Percentiles rank a stretch among this genome's conserved stretches.
These are phyloP conservation scores for Xiphophorus couchianus DNA, from an alignment of 2,113 vertebrate species.

Conservation along the genomic window DNA sequence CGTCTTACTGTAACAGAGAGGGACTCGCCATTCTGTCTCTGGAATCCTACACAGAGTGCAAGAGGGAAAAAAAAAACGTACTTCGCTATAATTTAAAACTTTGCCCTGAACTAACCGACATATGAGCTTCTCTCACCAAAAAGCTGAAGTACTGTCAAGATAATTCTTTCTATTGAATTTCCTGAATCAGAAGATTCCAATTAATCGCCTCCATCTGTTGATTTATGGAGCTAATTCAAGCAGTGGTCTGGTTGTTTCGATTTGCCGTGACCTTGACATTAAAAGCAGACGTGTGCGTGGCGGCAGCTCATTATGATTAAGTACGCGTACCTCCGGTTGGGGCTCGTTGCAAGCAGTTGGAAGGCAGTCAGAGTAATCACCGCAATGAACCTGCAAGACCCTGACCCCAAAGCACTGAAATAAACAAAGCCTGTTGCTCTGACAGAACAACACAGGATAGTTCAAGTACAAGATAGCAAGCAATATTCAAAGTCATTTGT, in stretches of 20 bases:
- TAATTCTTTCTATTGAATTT: too few species aligned
- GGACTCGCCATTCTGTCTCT: neutral
- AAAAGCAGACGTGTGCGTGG: slow-evolving; percentile 15
- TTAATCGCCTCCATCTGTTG: neutral
- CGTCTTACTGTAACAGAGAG: neutral
- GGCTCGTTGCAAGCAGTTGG: too few species aligned
- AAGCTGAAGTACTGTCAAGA: neutral
- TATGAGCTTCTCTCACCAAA: slow-evolving; percentile 1
- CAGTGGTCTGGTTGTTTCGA: slow-evolving; percentile 13
- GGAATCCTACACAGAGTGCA: neutral
- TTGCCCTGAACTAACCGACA: neutral
- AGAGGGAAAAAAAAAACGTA: neutral
- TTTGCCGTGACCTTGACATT: slow-evolving; percentile 25
- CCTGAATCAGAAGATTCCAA: slow-evolving; percentile 15
- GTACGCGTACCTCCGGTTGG: neutral
- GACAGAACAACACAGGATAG: neutral
- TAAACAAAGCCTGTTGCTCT: neutral
- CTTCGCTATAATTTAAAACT: neutral
- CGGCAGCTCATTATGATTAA: slow-evolving; percentile 4
- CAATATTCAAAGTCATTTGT: too few species aligned
- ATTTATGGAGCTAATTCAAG: neutral
- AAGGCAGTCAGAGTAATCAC: too few species aligned
- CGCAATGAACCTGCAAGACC: slow-evolving; percentile 5
- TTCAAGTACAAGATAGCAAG: too few species aligned
- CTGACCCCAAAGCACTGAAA: slow-evolving; percentile 3